Base-by-base conservation (phyloP, 2,888 invertebrate genomes). In the Unio delphinus region DNA sequence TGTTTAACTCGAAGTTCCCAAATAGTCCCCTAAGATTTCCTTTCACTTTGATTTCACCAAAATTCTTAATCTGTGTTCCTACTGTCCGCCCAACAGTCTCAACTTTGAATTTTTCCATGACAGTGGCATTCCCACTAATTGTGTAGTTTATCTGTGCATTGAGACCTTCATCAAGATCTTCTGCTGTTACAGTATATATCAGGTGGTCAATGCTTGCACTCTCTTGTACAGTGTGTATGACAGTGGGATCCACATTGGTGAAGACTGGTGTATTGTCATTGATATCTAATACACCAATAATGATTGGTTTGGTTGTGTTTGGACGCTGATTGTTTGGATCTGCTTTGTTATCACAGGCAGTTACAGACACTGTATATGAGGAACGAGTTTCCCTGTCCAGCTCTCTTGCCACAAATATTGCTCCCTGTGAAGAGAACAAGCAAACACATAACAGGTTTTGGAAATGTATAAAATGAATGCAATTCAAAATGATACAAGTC, bases 71-170 rank as follows among this genome's bases (percentile, higher is more conserved):
- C n/a, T 71, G 65, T n/a, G 71, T 71, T 56, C 74, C 71, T 26
- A 74, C 73, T 34, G 23, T 56, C 23, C 60, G 56, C 17, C 56
- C 93, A 78, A 94, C 94, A 0, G 96, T 93, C 80, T 95, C 95
- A 59, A 98, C 96, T 1, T 95, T 93, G 89, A 98, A 98, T 91
- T 98, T 96, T 88, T 97, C 96, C 67, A 93, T 93, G 0, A 96
- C 96, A 0, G 72, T 67, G 4, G 65, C 65, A 28, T 79, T 74
- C 8, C 72, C 68, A 28, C 79, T 70, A 15, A 87, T 73, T 11
- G 70, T 73, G 69, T 81, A 87, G 4, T 74, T 70, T 11, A 86
- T 72, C 57, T 72, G 68, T 15, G 81, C 80, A 74, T 86, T 86
- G 6, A 68, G 61, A 7, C 82, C 83, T 17, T 66, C 68, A 70